Conservation (phyloP, 2,888 invertebrate genomes). For the Ashinkailepas kermadecensis region DNA sequence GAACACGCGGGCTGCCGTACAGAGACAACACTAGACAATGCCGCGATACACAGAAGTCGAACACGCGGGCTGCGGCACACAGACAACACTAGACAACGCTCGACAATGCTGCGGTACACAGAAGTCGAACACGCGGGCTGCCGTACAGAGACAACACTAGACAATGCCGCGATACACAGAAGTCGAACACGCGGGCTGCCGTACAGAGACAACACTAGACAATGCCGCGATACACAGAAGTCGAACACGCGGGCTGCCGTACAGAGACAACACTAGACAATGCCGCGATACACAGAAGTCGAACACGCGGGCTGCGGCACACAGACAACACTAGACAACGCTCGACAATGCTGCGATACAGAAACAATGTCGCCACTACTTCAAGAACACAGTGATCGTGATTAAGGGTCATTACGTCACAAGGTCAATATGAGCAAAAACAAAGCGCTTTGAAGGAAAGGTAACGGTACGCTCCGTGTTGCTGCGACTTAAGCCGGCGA, state of each 20-base stretch:
- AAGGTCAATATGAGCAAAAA: too few species aligned
- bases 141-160: constrained; percentile 88
- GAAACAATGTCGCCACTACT: too few species aligned
- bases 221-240: constrained; percentile 76
- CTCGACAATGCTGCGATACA: too few species aligned
- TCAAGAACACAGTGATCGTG: too few species aligned
- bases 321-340: constrained; percentile 81
- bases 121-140: constrained; percentile 66
- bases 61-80: constrained; percentile 70
- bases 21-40: constrained; percentile 81
- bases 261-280: constrained; percentile 90
- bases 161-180: constrained; percentile 75
- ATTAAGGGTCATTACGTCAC: too few species aligned
- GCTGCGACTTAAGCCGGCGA: too few species aligned
- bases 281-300: constrained; percentile 78
- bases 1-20: constrained; percentile 67
- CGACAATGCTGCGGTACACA: too few species aligned
- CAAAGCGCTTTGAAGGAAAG: too few species aligned
- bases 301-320: constrained; percentile 67
- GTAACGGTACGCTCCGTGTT: too few species aligned
- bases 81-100: constrained; percentile 77
- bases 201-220: constrained; percentile 90
- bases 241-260: constrained; percentile 64
- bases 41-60: constrained; percentile 82
- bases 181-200: constrained; percentile 64